Conservation (phyloP, 2,888 invertebrate genomes). For the Pycnomerus fuliginosus region DNA sequence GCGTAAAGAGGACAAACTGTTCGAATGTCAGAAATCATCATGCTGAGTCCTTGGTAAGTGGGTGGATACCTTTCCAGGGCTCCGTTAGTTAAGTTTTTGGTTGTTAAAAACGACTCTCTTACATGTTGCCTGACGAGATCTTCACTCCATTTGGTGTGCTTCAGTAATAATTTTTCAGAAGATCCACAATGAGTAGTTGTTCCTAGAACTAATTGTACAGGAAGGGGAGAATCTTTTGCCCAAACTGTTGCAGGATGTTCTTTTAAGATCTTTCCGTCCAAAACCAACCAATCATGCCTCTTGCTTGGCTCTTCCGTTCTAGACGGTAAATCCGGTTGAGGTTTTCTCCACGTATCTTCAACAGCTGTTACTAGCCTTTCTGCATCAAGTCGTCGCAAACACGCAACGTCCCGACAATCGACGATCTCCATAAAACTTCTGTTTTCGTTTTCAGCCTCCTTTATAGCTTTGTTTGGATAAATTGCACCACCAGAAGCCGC, state of each 20-base stretch:
- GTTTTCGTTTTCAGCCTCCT: slow-evolving; percentile 62
- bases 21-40: slow-evolving; percentile 76
- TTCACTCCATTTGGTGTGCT: slow-evolving; percentile 66
- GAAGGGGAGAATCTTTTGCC: slow-evolving; percentile 52
- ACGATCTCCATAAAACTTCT: slow-evolving; percentile 60
- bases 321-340: slow-evolving; percentile 58
- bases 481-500: slow-evolving; percentile 75
- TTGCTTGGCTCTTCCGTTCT: slow-evolving; percentile 57
- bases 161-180: slow-evolving; percentile 60
- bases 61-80: slow-evolving; percentile 67
- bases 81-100: slow-evolving; percentile 62
- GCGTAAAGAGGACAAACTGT: slow-evolving; percentile 76
- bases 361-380: slow-evolving; percentile 66
- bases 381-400: slow-evolving; percentile 58
- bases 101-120: slow-evolving; percentile 63
- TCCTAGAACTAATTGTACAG: slow-evolving; percentile 64
- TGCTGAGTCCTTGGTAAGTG: slow-evolving; percentile 65
- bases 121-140: slow-evolving; percentile 66
- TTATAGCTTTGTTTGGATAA: slow-evolving; percentile 66
- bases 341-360: slow-evolving; percentile 71
- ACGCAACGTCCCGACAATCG: slow-evolving; percentile 55
- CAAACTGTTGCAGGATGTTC: slow-evolving; percentile 67
- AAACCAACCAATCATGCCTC: slow-evolving; percentile 70
- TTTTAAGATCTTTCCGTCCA: slow-evolving; percentile 70
- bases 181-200: slow-evolving; percentile 74